Base-by-base conservation (phyloP, 2,113 vertebrate species). In the Spheniscus mendiculus region DNA sequence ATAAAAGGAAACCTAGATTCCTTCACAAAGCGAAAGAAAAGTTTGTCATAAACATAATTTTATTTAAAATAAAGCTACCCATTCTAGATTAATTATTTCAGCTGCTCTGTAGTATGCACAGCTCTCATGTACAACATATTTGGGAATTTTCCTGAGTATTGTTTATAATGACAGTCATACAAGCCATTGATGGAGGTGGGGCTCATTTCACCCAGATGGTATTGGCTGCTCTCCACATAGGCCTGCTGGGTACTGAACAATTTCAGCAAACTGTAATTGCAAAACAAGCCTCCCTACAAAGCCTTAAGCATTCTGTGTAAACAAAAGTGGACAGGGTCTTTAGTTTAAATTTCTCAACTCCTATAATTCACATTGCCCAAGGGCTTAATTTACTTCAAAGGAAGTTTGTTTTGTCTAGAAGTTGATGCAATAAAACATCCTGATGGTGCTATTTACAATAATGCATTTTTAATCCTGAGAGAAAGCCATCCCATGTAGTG, bases 311-410 rank as follows among this genome's bases (percentile, higher is more conserved):
- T 83, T 93, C 90, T 89, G 25, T 90, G 72, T 96, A 96, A 97
- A 97, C 89, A 95, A 65, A 94, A 96, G 76, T 87, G 67, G 83
- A 95, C 32, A 80, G 63, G 52, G 62, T 95, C 91, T 93, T 92
- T 73, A 94, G 90, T 88, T 97, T 94, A 62, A 94, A 40, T 95
- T 96, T 96, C 91, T 94, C 62, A 77, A 20, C 58, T 85, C 58
- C 66, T 55, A 66, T 95, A 92, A 95, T 96, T 95, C 82, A 77
- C 38, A 38, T 93, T 93, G 85, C 93, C 92, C 66, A 59, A 92
- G 79, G 93, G 95, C 90, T 94, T 95, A 77, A 82, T 96, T 96
- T 96, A 95, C 94, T 96, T 97, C 85, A 97, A 93, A 97, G 61
- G 49, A 82, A 93, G 63, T 95, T 94, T 97, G 86, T 96, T 96